Conservation (phyloP, 2,888 invertebrate genomes). For the Pheosia tremula region DNA sequence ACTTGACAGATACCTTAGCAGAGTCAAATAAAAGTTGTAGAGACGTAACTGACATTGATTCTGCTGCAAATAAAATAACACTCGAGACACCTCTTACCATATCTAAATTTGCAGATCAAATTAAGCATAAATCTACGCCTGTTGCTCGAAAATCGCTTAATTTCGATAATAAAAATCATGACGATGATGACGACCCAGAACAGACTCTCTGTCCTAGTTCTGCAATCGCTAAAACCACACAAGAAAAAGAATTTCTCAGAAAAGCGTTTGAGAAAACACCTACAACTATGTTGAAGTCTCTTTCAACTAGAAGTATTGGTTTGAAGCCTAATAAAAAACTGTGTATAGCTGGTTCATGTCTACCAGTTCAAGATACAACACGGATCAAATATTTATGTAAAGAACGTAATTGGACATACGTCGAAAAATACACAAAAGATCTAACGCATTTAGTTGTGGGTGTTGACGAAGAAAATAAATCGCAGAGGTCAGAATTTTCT, state of each 20-base stretch:
- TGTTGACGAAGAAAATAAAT: constrained; percentile 70
- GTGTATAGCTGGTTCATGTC: constrained; percentile 68
- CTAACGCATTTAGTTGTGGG: constrained; percentile 75
- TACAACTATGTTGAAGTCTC: constrained; percentile 37
- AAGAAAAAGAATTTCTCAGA: constrained; percentile 69
- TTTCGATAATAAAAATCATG: constrained; percentile 50
- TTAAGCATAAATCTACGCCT: constrained; percentile 74
- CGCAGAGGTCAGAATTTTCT: constrained; percentile 60
- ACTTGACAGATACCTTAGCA: constrained; percentile 51
- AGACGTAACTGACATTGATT: constrained; percentile 50
- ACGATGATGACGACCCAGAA: constrained; percentile 53
- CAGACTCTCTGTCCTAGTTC: constrained; percentile 61
- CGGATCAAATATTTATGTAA: constrained; percentile 60
- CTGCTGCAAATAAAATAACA: constrained; percentile 34
- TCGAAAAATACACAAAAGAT: constrained; percentile 57
- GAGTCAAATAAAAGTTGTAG: constrained; percentile 45
- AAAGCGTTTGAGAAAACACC: constrained; percentile 68
- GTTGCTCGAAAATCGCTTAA: constrained; percentile 70
- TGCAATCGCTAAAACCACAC: constrained; percentile 60
- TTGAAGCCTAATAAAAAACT: constrained; percentile 34
- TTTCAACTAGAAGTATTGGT: constrained; percentile 28
- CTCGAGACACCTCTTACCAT: constrained; percentile 69
- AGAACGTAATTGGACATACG: constrained; percentile 56
- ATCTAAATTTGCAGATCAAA: constrained; percentile 65
- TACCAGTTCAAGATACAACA: constrained; percentile 49